Percentiles rank a stretch among this genome's conserved stretches.
Conservation (phyloP, 1,140 invertebrate species). For the Neodiprion virginianus region DNA sequence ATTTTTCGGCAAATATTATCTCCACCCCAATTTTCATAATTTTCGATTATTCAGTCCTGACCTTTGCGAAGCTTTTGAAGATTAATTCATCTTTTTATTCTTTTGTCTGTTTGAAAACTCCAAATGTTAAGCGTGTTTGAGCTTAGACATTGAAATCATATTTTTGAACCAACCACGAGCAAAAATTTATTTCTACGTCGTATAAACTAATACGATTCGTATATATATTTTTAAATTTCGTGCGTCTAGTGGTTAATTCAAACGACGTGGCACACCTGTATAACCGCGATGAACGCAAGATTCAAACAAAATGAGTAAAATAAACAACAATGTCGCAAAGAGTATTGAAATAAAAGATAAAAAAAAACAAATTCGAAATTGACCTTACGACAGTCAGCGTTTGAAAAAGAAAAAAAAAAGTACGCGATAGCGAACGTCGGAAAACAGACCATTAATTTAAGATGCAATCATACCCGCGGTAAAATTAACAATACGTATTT, state of each 20-base stretch:
- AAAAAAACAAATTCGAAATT: background rate
- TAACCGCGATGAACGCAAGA: too few species aligned
- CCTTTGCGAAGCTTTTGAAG: too few species aligned
- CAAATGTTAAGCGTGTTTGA: background rate
- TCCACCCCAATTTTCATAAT: too few species aligned
- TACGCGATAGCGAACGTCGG: too few species aligned
- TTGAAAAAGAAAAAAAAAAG: conserved; percentile 11
- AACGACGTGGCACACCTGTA: background rate
- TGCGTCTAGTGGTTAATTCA: conserved; percentile 7
- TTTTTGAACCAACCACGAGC: conserved; percentile 7
- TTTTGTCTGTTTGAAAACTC: too few species aligned
- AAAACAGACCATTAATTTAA: too few species aligned
- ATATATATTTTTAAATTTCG: background rate
- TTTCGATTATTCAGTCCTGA: too few species aligned
- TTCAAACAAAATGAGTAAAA: too few species aligned
- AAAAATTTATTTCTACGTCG: background rate
- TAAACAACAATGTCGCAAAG: background rate
- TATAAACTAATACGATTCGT: background rate
- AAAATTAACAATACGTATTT: too few species aligned
- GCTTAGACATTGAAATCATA: background rate
- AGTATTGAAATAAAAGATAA: background rate
- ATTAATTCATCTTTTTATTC: too few species aligned
- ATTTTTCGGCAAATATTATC: background rate
- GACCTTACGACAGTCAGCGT: background rate
- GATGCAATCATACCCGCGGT: too few species aligned